Evolutionary conservation across 2,888 invertebrate species (phyloP).

Genomic region (Philaethria dido): DNA sequence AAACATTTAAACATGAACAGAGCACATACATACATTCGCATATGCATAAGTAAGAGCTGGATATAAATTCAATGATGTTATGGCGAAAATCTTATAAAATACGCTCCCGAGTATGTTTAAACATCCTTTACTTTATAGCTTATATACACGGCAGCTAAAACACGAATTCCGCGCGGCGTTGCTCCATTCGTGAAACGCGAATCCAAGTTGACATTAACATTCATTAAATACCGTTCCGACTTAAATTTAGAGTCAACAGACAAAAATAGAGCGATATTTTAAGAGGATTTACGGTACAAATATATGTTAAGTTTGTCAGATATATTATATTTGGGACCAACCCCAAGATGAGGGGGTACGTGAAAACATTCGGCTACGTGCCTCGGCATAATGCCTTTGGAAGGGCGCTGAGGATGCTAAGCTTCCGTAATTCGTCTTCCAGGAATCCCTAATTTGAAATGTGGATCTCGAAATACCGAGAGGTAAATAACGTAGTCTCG

Average conservation of each 20-base stretch:
- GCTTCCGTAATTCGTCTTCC: constrained; percentile 81
- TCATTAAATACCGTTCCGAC: constrained; percentile 77
- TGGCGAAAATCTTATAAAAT: constrained; percentile 38
- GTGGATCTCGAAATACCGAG: constrained; percentile 72
- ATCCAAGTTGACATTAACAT: constrained; percentile 76
- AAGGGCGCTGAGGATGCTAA: constrained; percentile 75
- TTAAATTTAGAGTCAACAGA: constrained; percentile 77
- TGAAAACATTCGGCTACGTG: constrained; percentile 82
- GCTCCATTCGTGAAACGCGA: constrained; percentile 66
- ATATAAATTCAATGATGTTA: constrained; percentile 37
- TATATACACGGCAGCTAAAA: constrained; percentile 42
- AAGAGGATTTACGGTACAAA: constrained; percentile 83
- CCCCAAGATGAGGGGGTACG: constrained; percentile 76
- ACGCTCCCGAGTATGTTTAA: constrained; percentile 34
- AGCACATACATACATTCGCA: constrained; percentile 28
- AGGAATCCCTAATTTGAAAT: constrained; percentile 83
- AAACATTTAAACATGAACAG: constrained; percentile 27
- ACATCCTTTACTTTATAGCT: constrained; percentile 42
- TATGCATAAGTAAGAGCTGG: constrained; percentile 31
- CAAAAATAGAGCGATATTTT: constrained; percentile 84
- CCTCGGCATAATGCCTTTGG: constrained; percentile 78
- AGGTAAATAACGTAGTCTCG: constrained; percentile 50
- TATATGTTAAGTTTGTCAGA: constrained; percentile 84
- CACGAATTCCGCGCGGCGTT: constrained; percentile 60
- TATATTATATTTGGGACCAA: constrained; percentile 83